Base-by-base conservation (phyloP, 2,797 vertebrate genomes). In the Ispidina lecontei region DNA sequence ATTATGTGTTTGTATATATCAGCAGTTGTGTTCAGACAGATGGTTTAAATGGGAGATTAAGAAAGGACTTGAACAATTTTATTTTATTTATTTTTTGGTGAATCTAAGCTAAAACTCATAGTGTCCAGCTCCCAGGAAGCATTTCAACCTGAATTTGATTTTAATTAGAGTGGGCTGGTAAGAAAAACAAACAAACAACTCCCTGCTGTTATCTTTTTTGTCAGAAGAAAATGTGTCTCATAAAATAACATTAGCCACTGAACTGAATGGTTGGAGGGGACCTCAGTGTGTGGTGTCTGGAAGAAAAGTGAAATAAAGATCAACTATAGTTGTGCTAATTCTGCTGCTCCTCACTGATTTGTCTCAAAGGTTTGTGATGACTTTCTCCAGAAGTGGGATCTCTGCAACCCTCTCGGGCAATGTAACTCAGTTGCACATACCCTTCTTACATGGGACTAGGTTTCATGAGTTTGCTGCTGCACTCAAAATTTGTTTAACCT, bases 341-440 rank as follows among this genome's bases (percentile, higher is more conserved):
- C 35, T 23, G 10, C 18, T 17, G 17, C 11, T 80, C 8, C 41
- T 31, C 28, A 33, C 14, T 43, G 8, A 37, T 83, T 22, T 46
- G 11, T 75, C 49, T 86, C 43, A 37, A 0, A 2, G 31, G 8
- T 22, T 82, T 19, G 9, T 58, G 55, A 60, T 60, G 5, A 13
- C 13, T 35, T 35, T 35, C 29, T 78, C 39, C n/a, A 90, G 19
- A 44, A 4, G 0, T 55, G 14, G 14, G 4, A 5, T 43, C 23
- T 78, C 47, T 72, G 23, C 29, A 78, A 0, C 3, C 1, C 16
- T 12, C 5, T 35, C 22, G 25, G n/a, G 52, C 9, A 49, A 3
- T 1, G 3, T n/a, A 43, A 52, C 33, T 4, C 41, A 8, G 1
- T 12, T 85, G n/a, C 26, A 54, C 0, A 0, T 35, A 37, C 17